phyloP scores from a whole-genome alignment of 1,140 invertebrate genomes.

The Pseudomyrmex cubaensis region DNA sequence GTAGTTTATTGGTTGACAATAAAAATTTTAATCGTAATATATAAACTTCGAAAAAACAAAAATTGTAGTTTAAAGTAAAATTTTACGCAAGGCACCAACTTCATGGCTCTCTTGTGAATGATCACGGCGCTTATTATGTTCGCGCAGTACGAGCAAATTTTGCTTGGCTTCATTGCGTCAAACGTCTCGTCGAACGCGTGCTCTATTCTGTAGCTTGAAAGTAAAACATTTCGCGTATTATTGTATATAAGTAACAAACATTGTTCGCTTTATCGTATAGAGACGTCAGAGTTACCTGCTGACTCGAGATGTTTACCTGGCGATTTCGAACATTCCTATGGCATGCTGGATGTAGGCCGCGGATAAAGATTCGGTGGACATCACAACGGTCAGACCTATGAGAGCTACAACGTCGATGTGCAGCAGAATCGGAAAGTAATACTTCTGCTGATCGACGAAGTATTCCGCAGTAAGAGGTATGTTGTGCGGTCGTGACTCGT shows the following conservation, averaged over 20 bases:
- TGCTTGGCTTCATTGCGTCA: neutral
- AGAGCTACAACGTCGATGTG: conserved; percentile 32
- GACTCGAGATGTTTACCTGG: conserved; percentile 43
- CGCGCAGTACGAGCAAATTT: conserved; percentile 21
- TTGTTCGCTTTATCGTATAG: too few relatives aligned
- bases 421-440: conserved; percentile 45
- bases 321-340: conserved; percentile 41
- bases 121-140: conserved; percentile 31
- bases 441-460: conserved; percentile 38
- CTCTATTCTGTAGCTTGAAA: conserved; percentile 49
- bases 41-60: too few relatives aligned
- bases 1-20: too few relatives aligned
- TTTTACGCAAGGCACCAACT: conserved; percentile 24
- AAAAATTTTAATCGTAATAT: too few relatives aligned
- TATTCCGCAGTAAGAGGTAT: conserved; percentile 37
- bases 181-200: conserved; percentile 39
- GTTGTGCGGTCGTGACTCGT: conserved; percentile 18
- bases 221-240: too few relatives aligned
- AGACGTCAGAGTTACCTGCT: too few relatives aligned
- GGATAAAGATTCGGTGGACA: conserved; percentile 33
- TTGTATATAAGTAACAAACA: too few relatives aligned
- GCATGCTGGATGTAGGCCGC: conserved; percentile 19
- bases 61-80: neutral
- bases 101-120: conserved; percentile 25
- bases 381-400: conserved; percentile 25